Conservation (phyloP, 2,888 invertebrate species). For the Euclidia mi region DNA sequence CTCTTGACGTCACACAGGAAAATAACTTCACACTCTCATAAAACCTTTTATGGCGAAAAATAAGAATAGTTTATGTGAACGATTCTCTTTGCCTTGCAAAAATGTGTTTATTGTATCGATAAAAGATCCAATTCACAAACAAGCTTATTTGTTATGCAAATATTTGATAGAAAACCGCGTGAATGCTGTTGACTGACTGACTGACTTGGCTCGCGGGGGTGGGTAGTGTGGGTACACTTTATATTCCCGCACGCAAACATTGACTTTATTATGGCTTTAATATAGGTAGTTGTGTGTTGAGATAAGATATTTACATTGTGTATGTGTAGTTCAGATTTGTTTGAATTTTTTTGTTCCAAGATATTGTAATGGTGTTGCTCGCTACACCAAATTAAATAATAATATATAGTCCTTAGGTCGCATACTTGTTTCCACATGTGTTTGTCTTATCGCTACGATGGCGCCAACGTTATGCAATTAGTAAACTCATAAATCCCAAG, state of each 20-base stretch:
- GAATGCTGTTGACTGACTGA: conserved; percentile 23
- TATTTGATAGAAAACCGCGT: conserved; percentile 26
- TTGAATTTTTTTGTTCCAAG: too few species aligned
- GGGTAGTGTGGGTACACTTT: neutral
- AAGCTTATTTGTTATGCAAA: conserved; percentile 44
- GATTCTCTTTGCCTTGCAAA: conserved; percentile 41
- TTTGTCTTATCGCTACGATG: too few species aligned
- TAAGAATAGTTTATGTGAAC: conserved; percentile 43
- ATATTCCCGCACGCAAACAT: neutral
- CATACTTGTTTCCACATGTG: too few species aligned
- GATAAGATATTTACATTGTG: too few species aligned
- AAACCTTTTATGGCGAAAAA: conserved; percentile 44
- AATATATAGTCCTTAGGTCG: too few species aligned
- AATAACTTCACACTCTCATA: conserved; percentile 28
- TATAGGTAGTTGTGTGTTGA: too few species aligned
- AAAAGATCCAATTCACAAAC: conserved; percentile 42
- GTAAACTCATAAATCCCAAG: too few species aligned
- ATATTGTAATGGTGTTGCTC: too few species aligned
- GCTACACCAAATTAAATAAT: too few species aligned
- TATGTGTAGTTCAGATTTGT: too few species aligned
- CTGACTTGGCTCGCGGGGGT: conserved; percentile 21
- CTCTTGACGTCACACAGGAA: conserved; percentile 35
- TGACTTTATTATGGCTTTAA: neutral
- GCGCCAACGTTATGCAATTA: too few species aligned
- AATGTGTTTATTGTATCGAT: conserved; percentile 40